These are phyloP conservation scores for Pemphigus obesinymphae DNA, from an alignment of 1,140 invertebrate genomes.

Conservation along the genomic window DNA sequence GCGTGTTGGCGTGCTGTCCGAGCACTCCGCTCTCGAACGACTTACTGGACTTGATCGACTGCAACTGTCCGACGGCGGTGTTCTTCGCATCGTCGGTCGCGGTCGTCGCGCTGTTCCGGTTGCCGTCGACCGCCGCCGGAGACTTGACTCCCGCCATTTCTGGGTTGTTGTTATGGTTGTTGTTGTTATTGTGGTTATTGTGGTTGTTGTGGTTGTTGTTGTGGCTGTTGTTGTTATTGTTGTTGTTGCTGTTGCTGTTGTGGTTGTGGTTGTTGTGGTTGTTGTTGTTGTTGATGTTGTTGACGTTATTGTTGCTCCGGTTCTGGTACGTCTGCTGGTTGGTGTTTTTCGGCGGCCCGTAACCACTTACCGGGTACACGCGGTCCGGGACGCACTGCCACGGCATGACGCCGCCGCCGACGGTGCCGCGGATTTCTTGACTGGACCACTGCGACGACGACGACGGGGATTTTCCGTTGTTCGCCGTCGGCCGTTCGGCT, in stretches of 20 bases:
- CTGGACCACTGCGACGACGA: constrained; percentile 34
- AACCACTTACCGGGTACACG: constrained; percentile 24
- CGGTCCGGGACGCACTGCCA: constrained; percentile 35
- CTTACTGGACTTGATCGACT: constrained; percentile 24
- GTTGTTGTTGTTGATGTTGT: not conserved
- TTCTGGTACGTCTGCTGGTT: constrained; percentile 12
- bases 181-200: not conserved
- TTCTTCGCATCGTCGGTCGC: not conserved
- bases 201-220: not conserved
- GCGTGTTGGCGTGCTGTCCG: constrained; percentile 37
- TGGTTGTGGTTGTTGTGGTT: constrained; percentile 12
- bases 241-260: constrained; percentile 16
- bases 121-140: not conserved
- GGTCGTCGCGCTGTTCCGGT: not conserved
- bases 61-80: not conserved
- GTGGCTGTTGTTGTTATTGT: not conserved
- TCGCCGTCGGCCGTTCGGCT: not conserved
- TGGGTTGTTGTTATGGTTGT: not conserved
- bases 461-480: not conserved
- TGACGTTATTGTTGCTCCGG: constrained; percentile 8
- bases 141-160: not conserved
- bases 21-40: constrained; percentile 40
- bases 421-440: constrained; percentile 44
- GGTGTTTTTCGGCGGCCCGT: constrained; percentile 8
- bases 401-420: constrained; percentile 40